These are phyloP conservation scores for Saimiri boliviensis DNA, from an alignment of 2,113 vertebrate genomes.

Conservation along the genomic window DNA sequence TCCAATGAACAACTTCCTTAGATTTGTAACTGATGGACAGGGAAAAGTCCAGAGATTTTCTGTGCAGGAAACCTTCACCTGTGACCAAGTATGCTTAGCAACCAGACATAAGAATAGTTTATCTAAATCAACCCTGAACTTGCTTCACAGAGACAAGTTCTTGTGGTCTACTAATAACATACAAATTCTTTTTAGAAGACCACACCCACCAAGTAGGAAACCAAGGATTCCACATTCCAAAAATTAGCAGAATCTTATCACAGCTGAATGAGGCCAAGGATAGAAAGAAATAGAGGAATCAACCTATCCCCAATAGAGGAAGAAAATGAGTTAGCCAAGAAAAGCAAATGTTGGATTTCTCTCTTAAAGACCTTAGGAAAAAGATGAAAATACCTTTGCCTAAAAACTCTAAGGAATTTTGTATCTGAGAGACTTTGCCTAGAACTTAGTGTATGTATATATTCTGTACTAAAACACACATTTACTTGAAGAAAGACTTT, in stretches of 20 bases:
- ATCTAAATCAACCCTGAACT: not conserved
- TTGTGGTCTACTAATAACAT: not conserved
- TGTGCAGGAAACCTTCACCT: not conserved
- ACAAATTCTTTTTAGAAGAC: slow-evolving; percentile 43
- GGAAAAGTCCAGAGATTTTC: not conserved
- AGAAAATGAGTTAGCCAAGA: slow-evolving; percentile 67
- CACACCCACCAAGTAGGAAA: slow-evolving; percentile 58
- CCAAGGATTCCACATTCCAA: slow-evolving; percentile 42
- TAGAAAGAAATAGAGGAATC: slow-evolving; percentile 27
- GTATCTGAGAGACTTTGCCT: slow-evolving; percentile 33
- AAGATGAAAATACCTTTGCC: slow-evolving; percentile 57
- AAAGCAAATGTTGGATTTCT: slow-evolving; percentile 64
- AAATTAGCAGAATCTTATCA: slow-evolving; percentile 67
- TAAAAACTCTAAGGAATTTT: slow-evolving; percentile 42
- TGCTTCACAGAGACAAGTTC: slow-evolving; percentile 45
- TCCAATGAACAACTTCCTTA: slow-evolving; percentile 9
- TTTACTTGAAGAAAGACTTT: slow-evolving; percentile 33
- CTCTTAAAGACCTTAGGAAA: slow-evolving; percentile 53
- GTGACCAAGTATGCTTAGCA: not conserved
- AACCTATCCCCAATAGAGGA: slow-evolving; percentile 37
- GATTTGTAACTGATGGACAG: not conserved
- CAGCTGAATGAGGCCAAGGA: slow-evolving; percentile 51
- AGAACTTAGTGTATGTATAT: slow-evolving; percentile 29
- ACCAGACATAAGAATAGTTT: not conserved
- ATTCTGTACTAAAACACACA: not conserved